Percentiles rank a stretch among this genome's conserved stretches.
Conservation (phyloP, 2,113 vertebrate species). For the Noctilio leporinus region DNA sequence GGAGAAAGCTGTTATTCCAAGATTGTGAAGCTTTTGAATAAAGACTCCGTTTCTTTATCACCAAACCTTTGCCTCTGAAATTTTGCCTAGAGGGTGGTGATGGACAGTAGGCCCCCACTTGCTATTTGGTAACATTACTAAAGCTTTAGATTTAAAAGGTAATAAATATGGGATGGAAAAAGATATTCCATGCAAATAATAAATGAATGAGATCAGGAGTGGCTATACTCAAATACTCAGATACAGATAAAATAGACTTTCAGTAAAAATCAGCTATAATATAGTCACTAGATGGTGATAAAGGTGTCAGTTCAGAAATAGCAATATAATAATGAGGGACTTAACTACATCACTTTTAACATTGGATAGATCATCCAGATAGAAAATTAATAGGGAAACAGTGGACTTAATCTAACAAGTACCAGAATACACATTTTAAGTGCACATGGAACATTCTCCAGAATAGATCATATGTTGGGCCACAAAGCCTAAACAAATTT, state of each 20-base stretch:
- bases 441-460: not conserved
- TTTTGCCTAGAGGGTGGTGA: too few relatives aligned
- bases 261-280: not conserved
- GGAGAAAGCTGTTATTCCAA: too few relatives aligned
- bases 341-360: not conserved
- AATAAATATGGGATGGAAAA: not conserved
- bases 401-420: not conserved
- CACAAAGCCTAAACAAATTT: not conserved
- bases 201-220: not conserved
- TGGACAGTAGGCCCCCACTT: too few relatives aligned
- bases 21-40: too few relatives aligned
- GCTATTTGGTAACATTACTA: not conserved
- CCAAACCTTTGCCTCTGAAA: too few relatives aligned
- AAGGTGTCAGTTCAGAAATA: not conserved
- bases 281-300: not conserved
- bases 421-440: not conserved
- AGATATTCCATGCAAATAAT: not conserved
- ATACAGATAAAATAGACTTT: slow-evolving; percentile 10
- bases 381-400: not conserved
- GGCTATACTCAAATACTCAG: not conserved
- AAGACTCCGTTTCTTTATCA: too few relatives aligned
- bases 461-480: not conserved
- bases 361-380: not conserved
- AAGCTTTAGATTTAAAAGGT: not conserved
- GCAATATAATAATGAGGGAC: not conserved